Evolutionary conservation across 2,888 invertebrate genomes (phyloP).

Genomic region (Nasonovia ribisnigri): DNA sequence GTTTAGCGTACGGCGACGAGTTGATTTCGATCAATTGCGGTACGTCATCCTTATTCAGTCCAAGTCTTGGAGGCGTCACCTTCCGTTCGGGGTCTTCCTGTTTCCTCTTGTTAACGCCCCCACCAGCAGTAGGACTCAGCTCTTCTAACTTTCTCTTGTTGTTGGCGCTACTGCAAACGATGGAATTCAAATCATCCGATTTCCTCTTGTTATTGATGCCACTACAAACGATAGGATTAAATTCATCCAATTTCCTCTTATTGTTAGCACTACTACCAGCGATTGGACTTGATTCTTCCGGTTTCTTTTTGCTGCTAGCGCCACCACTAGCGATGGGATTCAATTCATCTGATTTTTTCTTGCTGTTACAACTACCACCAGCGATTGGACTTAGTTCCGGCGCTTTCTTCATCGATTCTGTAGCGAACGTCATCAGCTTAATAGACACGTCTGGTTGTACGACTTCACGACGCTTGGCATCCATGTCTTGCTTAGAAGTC

Average conservation of each 20-base stretch:
- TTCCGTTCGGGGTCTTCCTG: slow-evolving; percentile 43
- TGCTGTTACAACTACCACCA: background rate
- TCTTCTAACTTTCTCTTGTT: slow-evolving; percentile 22
- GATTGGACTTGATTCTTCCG: background rate
- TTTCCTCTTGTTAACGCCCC: slow-evolving; percentile 33
- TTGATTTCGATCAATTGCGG: slow-evolving; percentile 67
- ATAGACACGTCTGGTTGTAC: slow-evolving; percentile 68
- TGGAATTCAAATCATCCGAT: background rate
- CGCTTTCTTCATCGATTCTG: slow-evolving; percentile 15
- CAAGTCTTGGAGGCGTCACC: slow-evolving; percentile 29
- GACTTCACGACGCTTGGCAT: slow-evolving; percentile 67
- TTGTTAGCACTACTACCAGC: background rate
- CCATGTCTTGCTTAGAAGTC: slow-evolving; percentile 64
- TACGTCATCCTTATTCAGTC: slow-evolving; percentile 64
- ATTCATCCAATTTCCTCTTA: slow-evolving; percentile 9
- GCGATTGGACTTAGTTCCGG: slow-evolving; percentile 31
- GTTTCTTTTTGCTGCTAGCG: background rate
- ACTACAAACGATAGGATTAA: background rate
- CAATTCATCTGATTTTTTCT: background rate
- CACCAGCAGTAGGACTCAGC: background rate
- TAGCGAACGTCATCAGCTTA: slow-evolving; percentile 66
- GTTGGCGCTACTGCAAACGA: background rate
- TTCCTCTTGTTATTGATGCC: background rate
- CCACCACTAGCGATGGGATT: background rate
- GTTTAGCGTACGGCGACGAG: slow-evolving; percentile 66